Base-by-base conservation (phyloP, 2,888 invertebrate genomes). In the Drosophila demipolita region DNA sequence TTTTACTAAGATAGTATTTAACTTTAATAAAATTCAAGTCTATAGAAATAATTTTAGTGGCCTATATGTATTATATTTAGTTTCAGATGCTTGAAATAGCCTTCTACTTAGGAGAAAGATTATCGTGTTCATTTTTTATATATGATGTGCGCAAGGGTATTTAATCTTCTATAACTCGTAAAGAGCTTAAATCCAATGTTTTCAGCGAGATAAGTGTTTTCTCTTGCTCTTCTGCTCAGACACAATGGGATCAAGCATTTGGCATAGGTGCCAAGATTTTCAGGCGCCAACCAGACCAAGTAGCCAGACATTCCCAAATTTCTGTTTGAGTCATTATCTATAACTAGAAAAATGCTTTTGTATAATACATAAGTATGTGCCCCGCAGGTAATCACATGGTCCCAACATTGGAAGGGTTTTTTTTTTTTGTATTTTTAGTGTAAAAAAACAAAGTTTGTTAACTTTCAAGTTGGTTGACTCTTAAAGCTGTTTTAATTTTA, bases 261-360 rank as follows among this genome's bases (percentile, higher is more conserved):
- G 78, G 82, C 77, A 71, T 52, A 77, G 64, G 38, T 76, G 76
- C 76, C 76, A 75, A 77, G 29, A 76, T 32, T 54, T 71, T 40
- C 38, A 38, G 42, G 45, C 55, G 32, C 50, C 54, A 40, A 33
- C 12, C 29, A 38, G 60, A 38, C 15, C 53, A 45, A 45, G 15
- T 20, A 40, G 9, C 5, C 20, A 29, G 29, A 38, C 36, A 35
- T 20, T 52, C 32, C n/a, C 38, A 55, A 29, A 57, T 29, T 15
- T 40, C 38, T n/a, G 12, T 15, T 57, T 57, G 38, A 55, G 38
- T 55, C 29, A 55, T 26, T 20, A 40, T 40, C 36, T 55, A 29
- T 38, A 55, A 40, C 17, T 15, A 29, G 17, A 36, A 23, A 23
- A 15, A 35, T 29, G 29, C 29, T 29, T 29, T 5, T 29, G 29